phyloP scores from a whole-genome alignment of 2,113 vertebrate genomes.

The Eulemur macaco region DNA sequence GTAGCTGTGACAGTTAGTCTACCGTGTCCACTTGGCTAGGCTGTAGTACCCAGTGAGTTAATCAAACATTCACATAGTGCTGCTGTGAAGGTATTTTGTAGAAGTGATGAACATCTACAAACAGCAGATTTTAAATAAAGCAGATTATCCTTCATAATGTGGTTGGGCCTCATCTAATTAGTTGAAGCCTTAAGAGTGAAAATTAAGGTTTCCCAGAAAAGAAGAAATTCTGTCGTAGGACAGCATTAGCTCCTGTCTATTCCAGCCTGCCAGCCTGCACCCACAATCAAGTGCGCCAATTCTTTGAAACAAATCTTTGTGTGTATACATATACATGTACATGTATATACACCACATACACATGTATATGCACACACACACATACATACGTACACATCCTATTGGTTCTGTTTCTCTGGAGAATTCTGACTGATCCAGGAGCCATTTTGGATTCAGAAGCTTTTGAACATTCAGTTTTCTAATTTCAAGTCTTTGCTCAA shows the following conservation, averaged over 20 bases:
- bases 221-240: background rate
- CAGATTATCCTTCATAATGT: background rate
- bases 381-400: too few species aligned
- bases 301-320: background rate
- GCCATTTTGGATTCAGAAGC: background rate
- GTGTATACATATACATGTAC: accelerated
- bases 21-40: background rate
- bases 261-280: background rate
- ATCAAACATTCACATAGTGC: background rate
- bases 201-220: background rate
- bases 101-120: background rate
- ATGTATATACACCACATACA: too few species aligned
- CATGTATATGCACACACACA: too few species aligned
- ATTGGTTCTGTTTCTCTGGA: background rate
- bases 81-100: background rate
- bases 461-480: background rate
- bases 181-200: background rate
- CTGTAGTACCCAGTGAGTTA: background rate
- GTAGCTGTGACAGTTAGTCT: background rate
- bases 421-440: background rate
- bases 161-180: background rate
- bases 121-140: background rate
- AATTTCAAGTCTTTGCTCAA: constrained; percentile 11
- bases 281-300: background rate
- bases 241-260: background rate